Conservation (phyloP, 2,113 vertebrate genomes). For the Malaclemys terrapin region DNA sequence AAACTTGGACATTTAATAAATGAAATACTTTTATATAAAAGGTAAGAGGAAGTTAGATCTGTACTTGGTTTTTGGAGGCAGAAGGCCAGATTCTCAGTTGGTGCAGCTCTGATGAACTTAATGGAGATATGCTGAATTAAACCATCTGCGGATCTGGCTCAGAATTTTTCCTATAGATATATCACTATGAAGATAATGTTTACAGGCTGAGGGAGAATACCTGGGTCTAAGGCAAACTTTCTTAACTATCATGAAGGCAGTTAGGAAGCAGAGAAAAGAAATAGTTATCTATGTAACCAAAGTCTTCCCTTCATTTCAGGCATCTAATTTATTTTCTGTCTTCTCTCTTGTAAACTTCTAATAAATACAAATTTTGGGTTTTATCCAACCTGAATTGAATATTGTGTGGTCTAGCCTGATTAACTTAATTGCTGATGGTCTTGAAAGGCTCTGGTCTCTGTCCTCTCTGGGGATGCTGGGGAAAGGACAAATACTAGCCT, state of each 20-base stretch:
- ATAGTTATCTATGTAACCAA: neutral
- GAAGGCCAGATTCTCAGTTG: neutral
- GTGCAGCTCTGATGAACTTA: neutral
- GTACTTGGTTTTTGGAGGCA: neutral
- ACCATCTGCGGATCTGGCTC: neutral
- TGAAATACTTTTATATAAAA: neutral
- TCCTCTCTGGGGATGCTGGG: neutral
- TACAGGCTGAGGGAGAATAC: neutral
- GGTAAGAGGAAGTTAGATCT: neutral
- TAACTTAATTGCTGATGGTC: neutral
- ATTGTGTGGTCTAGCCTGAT: neutral
- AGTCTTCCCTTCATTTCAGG: neutral
- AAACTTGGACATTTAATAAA: neutral
- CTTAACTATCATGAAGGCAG: neutral
- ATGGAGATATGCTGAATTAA: neutral
- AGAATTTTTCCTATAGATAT: neutral
- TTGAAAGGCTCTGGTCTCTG: neutral
- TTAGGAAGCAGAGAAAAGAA: neutral
- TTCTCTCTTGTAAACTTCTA: neutral
- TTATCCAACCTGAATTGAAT: neutral
- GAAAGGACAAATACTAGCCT: neutral
- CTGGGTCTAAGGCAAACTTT: neutral
- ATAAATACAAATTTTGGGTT: neutral
- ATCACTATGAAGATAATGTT: neutral
- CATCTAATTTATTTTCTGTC: neutral